phyloP scores from a whole-genome alignment of 1,140 invertebrate genomes.

The Drosophila ficusphila region DNA sequence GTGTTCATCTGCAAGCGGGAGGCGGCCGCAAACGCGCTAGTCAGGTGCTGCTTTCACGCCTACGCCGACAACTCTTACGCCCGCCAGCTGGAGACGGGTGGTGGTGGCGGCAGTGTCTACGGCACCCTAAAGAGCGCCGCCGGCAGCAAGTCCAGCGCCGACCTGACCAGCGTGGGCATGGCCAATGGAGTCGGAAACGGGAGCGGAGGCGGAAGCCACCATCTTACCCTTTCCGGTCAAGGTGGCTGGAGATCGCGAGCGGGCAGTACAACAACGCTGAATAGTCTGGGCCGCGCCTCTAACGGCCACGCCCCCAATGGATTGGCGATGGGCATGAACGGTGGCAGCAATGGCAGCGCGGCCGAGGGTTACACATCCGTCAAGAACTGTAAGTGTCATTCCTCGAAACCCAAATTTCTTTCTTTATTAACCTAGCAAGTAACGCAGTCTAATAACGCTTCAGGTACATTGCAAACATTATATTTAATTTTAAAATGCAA shows the following conservation, averaged over 20 bases:
- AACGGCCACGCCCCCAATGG: constrained; percentile 72
- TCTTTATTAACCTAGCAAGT: no score
- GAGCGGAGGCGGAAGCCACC: constrained; percentile 53
- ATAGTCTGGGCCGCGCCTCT: constrained; percentile 84
- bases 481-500: no score
- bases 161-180: constrained; percentile 64
- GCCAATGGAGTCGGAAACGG: constrained; percentile 52
- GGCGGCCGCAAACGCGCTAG: constrained; percentile 96
- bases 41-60: constrained; percentile 97
- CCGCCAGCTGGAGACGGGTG: constrained; percentile 89
- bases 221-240: constrained; percentile 79
- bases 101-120: constrained; percentile 71
- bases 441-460: no score
- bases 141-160: constrained; percentile 83
- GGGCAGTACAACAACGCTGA: constrained; percentile 86
- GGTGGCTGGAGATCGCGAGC: constrained; percentile 84
- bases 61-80: constrained; percentile 97
- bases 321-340: constrained; percentile 64
- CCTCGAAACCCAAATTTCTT: no score
- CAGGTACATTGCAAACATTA: no score
- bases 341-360: constrained; percentile 70
- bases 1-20: constrained; percentile 99
- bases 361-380: constrained; percentile 83
- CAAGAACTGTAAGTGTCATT: constrained; percentile 81
- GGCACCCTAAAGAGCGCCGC: constrained; percentile 84